These are phyloP conservation scores for Salticus scenicus DNA, from an alignment of 2,888 invertebrate genomes.

Conservation along the genomic window DNA sequence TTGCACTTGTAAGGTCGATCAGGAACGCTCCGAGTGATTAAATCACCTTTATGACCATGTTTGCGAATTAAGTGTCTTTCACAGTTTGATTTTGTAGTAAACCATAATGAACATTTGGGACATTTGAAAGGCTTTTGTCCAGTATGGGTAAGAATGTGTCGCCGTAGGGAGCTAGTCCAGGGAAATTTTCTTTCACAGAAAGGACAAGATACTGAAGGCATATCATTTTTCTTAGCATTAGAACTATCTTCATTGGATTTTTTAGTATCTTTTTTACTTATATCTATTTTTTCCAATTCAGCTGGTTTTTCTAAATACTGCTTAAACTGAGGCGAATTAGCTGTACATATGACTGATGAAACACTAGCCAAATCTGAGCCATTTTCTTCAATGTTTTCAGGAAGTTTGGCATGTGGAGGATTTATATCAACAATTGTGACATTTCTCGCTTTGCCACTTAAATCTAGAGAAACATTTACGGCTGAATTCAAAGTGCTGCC, in stretches of 20 bases:
- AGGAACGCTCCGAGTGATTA: constrained; percentile 81
- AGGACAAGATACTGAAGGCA: constrained; percentile 79
- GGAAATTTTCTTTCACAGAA: constrained; percentile 94
- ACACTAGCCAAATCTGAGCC: constrained; percentile 84
- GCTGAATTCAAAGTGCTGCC: constrained; percentile 13
- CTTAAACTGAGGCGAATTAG: constrained; percentile 78
- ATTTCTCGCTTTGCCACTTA: constrained; percentile 42
- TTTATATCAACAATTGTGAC: constrained; percentile 73
- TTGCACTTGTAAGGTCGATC: constrained; percentile 87
- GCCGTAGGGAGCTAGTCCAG: constrained; percentile 95
- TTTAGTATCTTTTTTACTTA: constrained; percentile 51
- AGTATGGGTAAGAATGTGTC: constrained; percentile 96
- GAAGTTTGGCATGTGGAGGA: constrained; percentile 24
- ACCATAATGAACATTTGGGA: constrained; percentile 91
- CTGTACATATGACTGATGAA: constrained; percentile 85
- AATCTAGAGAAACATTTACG: constrained; percentile 51
- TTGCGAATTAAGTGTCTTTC: constrained; percentile 94
- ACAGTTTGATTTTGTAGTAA: constrained; percentile 97
- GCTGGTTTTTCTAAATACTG: constrained; percentile 66
- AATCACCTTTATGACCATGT: constrained; percentile 78
- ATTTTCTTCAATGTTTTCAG: constrained; percentile 74
- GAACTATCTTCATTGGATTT: constrained; percentile 73
- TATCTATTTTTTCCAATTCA: constrained; percentile 59
- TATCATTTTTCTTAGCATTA: constrained; percentile 77
- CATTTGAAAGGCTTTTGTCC: constrained; percentile 97